phyloP scores from a whole-genome alignment of 2,888 invertebrate species.

The Arrhopalites spinosus region DNA sequence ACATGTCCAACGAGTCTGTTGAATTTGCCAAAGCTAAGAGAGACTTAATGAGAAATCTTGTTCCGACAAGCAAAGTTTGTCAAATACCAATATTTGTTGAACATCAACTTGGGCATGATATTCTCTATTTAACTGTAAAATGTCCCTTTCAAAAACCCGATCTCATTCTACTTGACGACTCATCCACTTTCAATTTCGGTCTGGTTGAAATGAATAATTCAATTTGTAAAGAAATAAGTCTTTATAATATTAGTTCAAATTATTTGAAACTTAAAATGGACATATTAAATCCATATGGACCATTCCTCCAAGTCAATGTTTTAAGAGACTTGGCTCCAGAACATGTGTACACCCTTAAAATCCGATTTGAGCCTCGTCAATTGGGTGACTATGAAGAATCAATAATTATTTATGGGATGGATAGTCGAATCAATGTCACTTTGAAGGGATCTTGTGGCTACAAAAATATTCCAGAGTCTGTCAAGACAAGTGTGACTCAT shows the following conservation, averaged over 20 bases:
- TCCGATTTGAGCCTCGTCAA: slow-evolving; percentile 41
- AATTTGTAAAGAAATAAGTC: slow-evolving; percentile 34
- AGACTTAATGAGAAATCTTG: slow-evolving; percentile 28
- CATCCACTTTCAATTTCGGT: slow-evolving; percentile 41
- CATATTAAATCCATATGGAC: slow-evolving; percentile 47
- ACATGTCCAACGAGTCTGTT: neutral
- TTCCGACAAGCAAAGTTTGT: neutral
- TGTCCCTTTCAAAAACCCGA: slow-evolving; percentile 38
- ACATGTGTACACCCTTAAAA: slow-evolving; percentile 42
- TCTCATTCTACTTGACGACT: slow-evolving; percentile 37
- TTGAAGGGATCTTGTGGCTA: too few relatives aligned
- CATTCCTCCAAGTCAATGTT: slow-evolving; percentile 48
- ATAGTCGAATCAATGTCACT: neutral
- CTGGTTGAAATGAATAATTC: slow-evolving; percentile 33
- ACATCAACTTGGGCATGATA: slow-evolving; percentile 2
- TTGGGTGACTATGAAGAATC: neutral
- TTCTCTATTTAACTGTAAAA: slow-evolving; percentile 25
- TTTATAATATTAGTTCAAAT: slow-evolving; percentile 41
- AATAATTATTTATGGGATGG: slow-evolving; percentile 16
- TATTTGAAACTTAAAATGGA: slow-evolving; percentile 41
- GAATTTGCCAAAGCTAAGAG: slow-evolving; percentile 34
- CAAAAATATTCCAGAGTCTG: too few relatives aligned
- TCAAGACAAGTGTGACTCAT: too few relatives aligned
- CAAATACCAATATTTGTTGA: slow-evolving; percentile 29
- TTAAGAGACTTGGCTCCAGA: slow-evolving; percentile 40